phyloP scores from a whole-genome alignment of 2,888 invertebrate species.

The Podabrus alpinus region DNA sequence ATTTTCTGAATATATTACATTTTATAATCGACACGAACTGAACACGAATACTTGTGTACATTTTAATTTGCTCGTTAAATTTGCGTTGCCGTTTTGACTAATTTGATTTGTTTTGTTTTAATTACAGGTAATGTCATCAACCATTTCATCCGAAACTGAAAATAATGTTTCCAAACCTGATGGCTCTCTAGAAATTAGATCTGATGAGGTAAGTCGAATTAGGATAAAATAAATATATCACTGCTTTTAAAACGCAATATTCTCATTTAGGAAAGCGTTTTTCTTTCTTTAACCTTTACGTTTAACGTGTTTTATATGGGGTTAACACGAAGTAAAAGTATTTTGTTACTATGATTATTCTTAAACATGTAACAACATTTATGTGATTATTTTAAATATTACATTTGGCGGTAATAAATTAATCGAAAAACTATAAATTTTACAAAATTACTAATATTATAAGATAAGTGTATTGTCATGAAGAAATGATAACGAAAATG shows the following conservation, averaged over 20 bases:
- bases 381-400: neutral
- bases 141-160: constrained; percentile 39
- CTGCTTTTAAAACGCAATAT: constrained; percentile 22
- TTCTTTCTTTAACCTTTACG: neutral
- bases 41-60: neutral
- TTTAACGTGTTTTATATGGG: constrained; percentile 10
- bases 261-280: constrained; percentile 11
- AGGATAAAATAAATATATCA: constrained; percentile 10
- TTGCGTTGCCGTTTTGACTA: neutral
- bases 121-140: constrained; percentile 31
- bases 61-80: neutral
- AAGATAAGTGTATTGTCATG: too few relatives aligned
- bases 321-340: constrained; percentile 15
- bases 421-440: neutral
- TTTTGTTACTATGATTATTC: constrained; percentile 1
- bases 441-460: neutral
- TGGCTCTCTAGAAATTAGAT: constrained; percentile 26
- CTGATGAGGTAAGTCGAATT: constrained; percentile 19
- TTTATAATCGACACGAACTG: neutral
- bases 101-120: neutral
- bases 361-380: constrained; percentile 6
- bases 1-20: neutral
- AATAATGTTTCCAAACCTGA: constrained; percentile 43
- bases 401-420: neutral
- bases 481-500: too few relatives aligned